Percentiles rank a stretch among this genome's conserved stretches.
phyloP scores from a whole-genome alignment of 2,113 vertebrate species.

The Ameiurus melas region DNA sequence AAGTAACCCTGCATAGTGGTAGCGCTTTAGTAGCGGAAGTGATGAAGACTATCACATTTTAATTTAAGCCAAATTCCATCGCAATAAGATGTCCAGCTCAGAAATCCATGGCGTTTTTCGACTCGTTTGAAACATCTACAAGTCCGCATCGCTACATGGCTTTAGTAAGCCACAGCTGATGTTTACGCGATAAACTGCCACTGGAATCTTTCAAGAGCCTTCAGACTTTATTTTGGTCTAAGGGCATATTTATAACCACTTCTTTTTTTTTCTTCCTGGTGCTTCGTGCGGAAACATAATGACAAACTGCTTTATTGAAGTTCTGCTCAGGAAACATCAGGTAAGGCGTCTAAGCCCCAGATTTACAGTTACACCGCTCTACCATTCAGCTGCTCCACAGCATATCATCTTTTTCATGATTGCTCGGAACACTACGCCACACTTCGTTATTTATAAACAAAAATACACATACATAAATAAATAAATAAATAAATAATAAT shows the following conservation, averaged over 20 bases:
- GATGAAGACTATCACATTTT: not conserved
- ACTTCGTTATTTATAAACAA: not conserved
- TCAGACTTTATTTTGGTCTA: constrained; percentile 52
- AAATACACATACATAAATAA: not conserved
- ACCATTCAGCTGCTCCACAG: constrained; percentile 31
- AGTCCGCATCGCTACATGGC: constrained; percentile 11
- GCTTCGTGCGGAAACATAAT: constrained; percentile 39
- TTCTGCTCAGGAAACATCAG: constrained; percentile 47
- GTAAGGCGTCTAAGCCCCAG: constrained; percentile 36
- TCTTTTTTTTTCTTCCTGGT: constrained; percentile 21
- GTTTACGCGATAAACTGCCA: constrained; percentile 38
- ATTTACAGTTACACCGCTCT: constrained; percentile 45
- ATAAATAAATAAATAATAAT: not conserved
- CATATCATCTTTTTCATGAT: constrained; percentile 55
- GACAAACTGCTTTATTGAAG: constrained; percentile 54
- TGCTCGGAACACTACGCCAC: constrained; percentile 33
- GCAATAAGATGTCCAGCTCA: not conserved
- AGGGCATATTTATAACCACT: constrained; percentile 48
- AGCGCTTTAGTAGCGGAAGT: not conserved
- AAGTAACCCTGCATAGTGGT: not conserved
- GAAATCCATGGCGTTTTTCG: not conserved
- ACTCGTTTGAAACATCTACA: constrained; percentile 17
- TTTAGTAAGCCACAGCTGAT: constrained; percentile 23
- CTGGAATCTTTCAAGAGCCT: constrained; percentile 39
- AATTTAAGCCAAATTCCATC: not conserved